Evolutionary conservation across 2,113 vertebrate species (phyloP), one percentile per base, ranked within the genome.

Genomic region (Brevimyrus niger): DNA sequence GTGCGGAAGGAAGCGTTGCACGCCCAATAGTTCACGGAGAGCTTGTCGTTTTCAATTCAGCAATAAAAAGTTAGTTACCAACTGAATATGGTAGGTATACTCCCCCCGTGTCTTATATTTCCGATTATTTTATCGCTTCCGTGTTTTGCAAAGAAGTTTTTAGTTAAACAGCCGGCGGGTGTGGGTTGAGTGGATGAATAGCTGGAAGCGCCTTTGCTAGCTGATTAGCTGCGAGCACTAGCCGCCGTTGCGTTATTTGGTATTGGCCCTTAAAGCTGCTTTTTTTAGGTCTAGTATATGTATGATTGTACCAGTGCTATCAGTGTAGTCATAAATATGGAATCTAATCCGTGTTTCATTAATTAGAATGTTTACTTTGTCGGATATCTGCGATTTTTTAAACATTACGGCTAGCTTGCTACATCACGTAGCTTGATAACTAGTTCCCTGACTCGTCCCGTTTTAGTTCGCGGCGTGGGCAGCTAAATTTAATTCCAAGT

Each of bases 1-100:
- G 90, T 53, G 89, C 88, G 85, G 88, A 65, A 69, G 69, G 73
- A 53, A 50, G 69, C 88, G 19, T 10, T 19, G 27, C 47, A 50
- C 85, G 85, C 48, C 15, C 1, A 53, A 8, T 53, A 87, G 50
- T n/a, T 84, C 35, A 84, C 82, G 1, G 13, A 69, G 61, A 73
- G 8, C 44, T 31, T 13, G 10, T 46, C 55, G 4, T 73, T 48
- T 48, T 69, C 4, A 9, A 53, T 55, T 17, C 31, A 23, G 50
- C 85, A 50, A 15, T 51, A 48, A 88, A 82, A 89, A 47, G 73
- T 80, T 11, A 89, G 4, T 42, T 4, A 3, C 5, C 9, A 53
- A 42, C 38, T 0, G 21, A 83, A 42, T 10, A 89, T 89, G 88
- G 73, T 89, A 89, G 80, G 69, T 83, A n/a, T 38, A 15, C 9